A percentile compares a stretch with the other conserved stretches of the same genome.
phyloP scores from a whole-genome alignment of 2,797 vertebrate species.

The Glossophaga mutica region DNA sequence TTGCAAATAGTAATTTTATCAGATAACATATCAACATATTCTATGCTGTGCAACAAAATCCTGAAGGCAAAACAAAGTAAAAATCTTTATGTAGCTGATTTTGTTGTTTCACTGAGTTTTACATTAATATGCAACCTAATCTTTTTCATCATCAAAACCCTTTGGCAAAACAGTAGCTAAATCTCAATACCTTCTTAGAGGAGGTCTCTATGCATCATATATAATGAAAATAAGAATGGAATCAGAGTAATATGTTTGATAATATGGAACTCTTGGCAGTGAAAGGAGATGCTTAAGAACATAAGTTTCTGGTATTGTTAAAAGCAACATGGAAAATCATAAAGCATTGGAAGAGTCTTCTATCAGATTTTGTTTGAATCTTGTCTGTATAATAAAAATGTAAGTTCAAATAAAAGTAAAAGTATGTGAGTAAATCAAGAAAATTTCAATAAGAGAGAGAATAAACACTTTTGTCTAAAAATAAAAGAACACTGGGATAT shows the following conservation, averaged over 20 bases:
- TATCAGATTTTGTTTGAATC: background rate
- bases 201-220: background rate
- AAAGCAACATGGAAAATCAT: background rate
- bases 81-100: slow-evolving; percentile 42
- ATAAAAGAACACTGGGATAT: background rate
- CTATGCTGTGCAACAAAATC: slow-evolving; percentile 27
- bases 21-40: slow-evolving; percentile 41
- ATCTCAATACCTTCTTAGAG: background rate
- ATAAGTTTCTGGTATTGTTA: background rate
- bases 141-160: slow-evolving; percentile 33
- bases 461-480: background rate
- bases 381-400: background rate
- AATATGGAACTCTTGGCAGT: background rate
- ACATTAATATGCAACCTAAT: slow-evolving; percentile 16
- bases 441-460: background rate
- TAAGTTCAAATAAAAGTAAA: background rate
- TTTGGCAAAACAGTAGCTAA: background rate
- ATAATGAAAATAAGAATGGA: background rate
- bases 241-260: slow-evolving; percentile 4
- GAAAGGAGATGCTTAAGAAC: background rate
- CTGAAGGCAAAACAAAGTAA: slow-evolving; percentile 36
- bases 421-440: background rate
- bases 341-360: background rate
- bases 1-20: slow-evolving; percentile 44
- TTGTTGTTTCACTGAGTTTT: slow-evolving; percentile 33